Evolutionary conservation across 2,888 invertebrate genomes (phyloP), one percentile per base, ranked within the genome.

Genomic region (Emmelina monodactyla): DNA sequence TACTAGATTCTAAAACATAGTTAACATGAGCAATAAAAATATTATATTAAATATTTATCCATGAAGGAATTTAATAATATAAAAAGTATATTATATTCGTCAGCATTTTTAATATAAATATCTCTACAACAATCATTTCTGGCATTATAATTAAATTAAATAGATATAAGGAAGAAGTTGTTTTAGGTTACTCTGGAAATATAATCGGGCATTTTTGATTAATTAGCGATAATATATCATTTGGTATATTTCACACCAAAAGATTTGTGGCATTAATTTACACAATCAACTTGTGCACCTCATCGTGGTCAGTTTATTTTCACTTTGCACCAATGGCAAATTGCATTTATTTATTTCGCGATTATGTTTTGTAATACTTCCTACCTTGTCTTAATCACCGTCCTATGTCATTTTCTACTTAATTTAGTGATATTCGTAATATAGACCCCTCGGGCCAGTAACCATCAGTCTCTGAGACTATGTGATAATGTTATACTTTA

Each of bases 381-480:
- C 50, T 58, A 57, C 53, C 53, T 35, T 34, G 54, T 56, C 58
- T 57, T 47, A n/a, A n/a, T 65, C 67, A 60, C 78, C 78, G 78
- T 78, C 78, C 75, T 70, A 61, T 58, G 71, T 64, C 64, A 66
- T 60, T 66, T 57, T 68, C 67, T 75, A 76, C 73, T 79, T 76
- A 76, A 75, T 73, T 76, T 75, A 76, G 71, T 70, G 53, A 61
- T 69, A 71, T 68, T 71, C 4, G 69, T 57, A 65, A 62, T 65
- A 62, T 53, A 61, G 59, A 59, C 64, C 68, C 70, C 62, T 55
- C 63, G 71, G 78, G 78, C 78, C 78, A 76, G 78, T 75, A 75
- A 62, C 52, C 58, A 65, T 50, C 63, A 62, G 75, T 78, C 76
- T 76, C 51, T 65, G 68, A 76, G 76, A 78, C 75, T 68, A 70